These are phyloP conservation scores for Acanthoscelides obtectus DNA, from an alignment of 2,888 invertebrate species.

Conservation along the genomic window DNA sequence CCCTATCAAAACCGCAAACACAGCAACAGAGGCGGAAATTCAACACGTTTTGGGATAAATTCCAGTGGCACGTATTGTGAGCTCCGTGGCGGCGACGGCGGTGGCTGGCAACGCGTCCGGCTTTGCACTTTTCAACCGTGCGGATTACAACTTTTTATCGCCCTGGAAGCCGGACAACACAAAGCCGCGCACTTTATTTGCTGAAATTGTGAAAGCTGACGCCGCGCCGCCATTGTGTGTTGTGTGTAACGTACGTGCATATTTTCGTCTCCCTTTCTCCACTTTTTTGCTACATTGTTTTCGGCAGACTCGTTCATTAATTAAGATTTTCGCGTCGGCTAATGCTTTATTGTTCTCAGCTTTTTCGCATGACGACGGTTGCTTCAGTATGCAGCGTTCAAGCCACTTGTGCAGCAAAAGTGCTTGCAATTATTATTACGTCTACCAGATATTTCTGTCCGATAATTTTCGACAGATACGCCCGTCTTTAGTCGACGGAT, in stretches of 20 bases:
- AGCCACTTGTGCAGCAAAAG: not conserved
- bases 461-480: too few species aligned
- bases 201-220: not conserved
- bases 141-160: not conserved
- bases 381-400: not conserved
- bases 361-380: not conserved
- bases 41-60: not conserved
- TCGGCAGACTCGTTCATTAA: not conserved
- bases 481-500: too few species aligned
- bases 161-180: not conserved
- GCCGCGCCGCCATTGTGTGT: not conserved
- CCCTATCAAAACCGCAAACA: not conserved
- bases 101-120: not conserved
- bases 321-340: not conserved
- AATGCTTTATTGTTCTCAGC: not conserved
- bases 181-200: not conserved
- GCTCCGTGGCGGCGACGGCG: too few species aligned
- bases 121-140: not conserved
- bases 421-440: not conserved
- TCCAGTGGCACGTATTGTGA: not conserved
- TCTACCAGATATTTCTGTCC: too few species aligned
- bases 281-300: not conserved
- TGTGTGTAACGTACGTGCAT: not conserved
- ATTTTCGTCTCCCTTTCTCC: not conserved
- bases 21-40: not conserved